These are phyloP conservation scores for Agapornis roseicollis DNA, from an alignment of 2,113 vertebrate species.

Conservation along the genomic window DNA sequence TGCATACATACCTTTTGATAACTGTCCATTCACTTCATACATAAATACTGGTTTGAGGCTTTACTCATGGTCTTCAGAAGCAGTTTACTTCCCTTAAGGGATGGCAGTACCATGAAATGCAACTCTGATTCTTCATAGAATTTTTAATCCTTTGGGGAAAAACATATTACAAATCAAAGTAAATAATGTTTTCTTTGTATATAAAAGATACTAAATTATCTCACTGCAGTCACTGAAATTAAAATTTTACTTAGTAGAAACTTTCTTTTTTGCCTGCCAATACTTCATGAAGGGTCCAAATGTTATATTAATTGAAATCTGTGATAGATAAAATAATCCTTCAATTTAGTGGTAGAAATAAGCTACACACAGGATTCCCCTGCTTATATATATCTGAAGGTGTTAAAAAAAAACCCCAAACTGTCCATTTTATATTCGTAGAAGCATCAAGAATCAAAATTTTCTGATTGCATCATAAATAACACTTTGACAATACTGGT, in stretches of 20 bases:
- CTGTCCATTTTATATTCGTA: background rate
- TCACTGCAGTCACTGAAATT: background rate
- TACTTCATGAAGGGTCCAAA: background rate
- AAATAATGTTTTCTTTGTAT: background rate
- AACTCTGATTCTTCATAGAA: background rate
- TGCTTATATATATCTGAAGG: background rate
- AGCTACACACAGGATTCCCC: background rate
- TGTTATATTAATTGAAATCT: background rate
- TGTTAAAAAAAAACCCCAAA: background rate
- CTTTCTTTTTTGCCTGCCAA: background rate
- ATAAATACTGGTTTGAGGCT: background rate
- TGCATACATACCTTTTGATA: background rate
- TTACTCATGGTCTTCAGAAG: background rate
- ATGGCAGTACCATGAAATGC: background rate
- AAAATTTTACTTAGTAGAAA: background rate
- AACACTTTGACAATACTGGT: background rate
- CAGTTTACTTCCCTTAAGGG: background rate
- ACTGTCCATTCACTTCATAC: background rate
- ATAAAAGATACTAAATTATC: background rate
- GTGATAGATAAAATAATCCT: background rate
- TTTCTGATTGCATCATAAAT: background rate
- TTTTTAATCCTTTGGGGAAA: background rate
- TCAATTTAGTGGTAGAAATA: background rate
- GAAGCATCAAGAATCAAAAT: background rate
- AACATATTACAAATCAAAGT: background rate